A percentile compares a stretch with the other conserved stretches of the same genome.
Evolutionary conservation across 2,113 vertebrate genomes (phyloP).

Genomic region (Enhydra lutris): DNA sequence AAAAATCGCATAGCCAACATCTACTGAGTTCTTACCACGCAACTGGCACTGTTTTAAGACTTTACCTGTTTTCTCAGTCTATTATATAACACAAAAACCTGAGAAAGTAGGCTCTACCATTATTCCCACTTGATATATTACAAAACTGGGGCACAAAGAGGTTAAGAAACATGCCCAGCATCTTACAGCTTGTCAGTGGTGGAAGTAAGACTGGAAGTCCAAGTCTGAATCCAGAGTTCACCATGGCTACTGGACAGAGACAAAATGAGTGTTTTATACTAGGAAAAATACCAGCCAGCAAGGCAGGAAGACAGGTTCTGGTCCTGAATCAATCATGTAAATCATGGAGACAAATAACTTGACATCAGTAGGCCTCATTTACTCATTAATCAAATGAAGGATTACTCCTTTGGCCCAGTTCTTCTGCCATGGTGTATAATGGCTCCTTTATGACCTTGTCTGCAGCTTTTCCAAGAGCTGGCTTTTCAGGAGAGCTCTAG

Average conservation of each 20-base stretch:
- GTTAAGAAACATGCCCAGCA: not conserved
- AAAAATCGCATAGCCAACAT: not conserved
- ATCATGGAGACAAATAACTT: not conserved
- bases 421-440: not conserved
- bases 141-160: not conserved
- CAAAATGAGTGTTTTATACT: not conserved
- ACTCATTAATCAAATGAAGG: not conserved
- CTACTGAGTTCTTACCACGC: not conserved
- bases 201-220: not conserved
- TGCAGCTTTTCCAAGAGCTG: not conserved
- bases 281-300: not conserved
- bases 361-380: not conserved
- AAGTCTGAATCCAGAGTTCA: not conserved
- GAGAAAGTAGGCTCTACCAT: not conserved
- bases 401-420: not conserved
- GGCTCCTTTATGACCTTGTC: not conserved
- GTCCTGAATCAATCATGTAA: not conserved
- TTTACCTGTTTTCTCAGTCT: not conserved
- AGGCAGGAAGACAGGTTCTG: not conserved
- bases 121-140: not conserved
- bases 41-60: not conserved
- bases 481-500: not conserved
- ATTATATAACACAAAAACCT: not conserved
- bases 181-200: not conserved
- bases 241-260: not conserved